These are phyloP conservation scores for Brachirus orientalis DNA, from an alignment of 2,113 vertebrate genomes.

Conservation along the genomic window DNA sequence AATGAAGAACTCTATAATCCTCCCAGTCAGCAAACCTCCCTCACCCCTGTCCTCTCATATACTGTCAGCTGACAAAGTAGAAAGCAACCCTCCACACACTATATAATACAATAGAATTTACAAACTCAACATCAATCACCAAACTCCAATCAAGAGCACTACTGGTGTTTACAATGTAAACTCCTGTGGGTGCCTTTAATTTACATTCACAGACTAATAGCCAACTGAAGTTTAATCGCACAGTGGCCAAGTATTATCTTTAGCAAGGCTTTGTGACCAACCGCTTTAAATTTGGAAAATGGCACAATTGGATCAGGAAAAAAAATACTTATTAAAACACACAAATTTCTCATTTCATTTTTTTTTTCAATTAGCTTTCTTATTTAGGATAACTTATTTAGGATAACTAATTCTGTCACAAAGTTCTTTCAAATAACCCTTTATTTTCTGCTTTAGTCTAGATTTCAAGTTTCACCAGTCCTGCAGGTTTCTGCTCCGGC, in stretches of 20 bases:
- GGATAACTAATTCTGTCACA: too few relatives aligned
- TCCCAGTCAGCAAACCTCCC: slow-evolving; percentile 76
- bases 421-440: too few relatives aligned
- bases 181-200: slow-evolving; percentile 20
- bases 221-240: background rate
- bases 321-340: background rate
- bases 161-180: slow-evolving; percentile 10
- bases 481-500: background rate
- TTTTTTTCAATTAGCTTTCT: too few relatives aligned
- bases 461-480: background rate
- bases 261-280: background rate
- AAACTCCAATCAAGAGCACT: background rate
- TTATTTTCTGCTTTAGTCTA: too few relatives aligned
- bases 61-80: slow-evolving; percentile 64
- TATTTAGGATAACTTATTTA: too few relatives aligned
- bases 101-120: slow-evolving; percentile 18
- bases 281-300: too few relatives aligned
- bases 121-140: background rate
- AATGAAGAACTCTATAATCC: slow-evolving; percentile 73
- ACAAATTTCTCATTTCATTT: background rate
- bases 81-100: slow-evolving; percentile 32
- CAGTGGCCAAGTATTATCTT: background rate
- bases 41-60: slow-evolving; percentile 68
- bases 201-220: slow-evolving; percentile 1
- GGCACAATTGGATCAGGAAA: too few relatives aligned